Evolutionary conservation across 2,113 vertebrate species (phyloP).

Genomic region (Pelecanoides urinatrix): DNA sequence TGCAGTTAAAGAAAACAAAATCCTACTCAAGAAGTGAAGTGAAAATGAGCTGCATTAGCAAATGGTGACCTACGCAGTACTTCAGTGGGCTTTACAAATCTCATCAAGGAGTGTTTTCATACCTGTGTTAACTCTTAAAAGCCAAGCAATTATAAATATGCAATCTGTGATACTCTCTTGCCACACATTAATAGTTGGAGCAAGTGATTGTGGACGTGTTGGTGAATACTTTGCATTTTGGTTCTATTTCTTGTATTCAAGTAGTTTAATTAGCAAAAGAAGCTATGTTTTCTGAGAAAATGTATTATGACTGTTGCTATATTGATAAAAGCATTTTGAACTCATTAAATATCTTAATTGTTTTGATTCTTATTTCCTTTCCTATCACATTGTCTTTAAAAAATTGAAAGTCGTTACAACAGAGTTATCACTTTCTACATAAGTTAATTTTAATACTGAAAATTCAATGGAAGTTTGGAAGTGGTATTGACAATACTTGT

Average conservation of each 20-base stretch:
- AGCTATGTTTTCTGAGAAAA: background rate
- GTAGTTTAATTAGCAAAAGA: background rate
- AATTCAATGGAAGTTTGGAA: background rate
- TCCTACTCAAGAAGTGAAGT: background rate
- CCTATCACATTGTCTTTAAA: background rate
- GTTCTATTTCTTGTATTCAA: background rate
- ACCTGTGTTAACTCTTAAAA: background rate
- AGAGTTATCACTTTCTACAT: background rate
- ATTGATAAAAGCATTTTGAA: background rate
- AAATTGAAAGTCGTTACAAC: background rate
- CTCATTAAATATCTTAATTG: background rate
- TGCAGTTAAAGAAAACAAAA: background rate
- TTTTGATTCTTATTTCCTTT: background rate
- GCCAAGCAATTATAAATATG: background rate
- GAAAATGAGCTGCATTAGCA: background rate
- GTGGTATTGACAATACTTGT: background rate
- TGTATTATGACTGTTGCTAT: background rate
- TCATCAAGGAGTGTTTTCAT: background rate
- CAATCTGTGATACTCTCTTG: background rate
- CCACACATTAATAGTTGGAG: background rate
- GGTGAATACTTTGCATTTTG: background rate
- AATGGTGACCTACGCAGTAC: background rate
- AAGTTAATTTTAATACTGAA: background rate
- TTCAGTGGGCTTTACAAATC: background rate
- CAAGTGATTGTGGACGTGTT: background rate